A percentile compares a stretch with the other conserved stretches of the same genome.
These are phyloP conservation scores for cattle (Bos taurus) DNA, from an alignment of 2,113 vertebrate species.

Conservation along the genomic window ARS-UCD2.0 NC_037349.1:20436501-20437000, in stretches of 20 bases:
- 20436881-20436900: conserved; percentile 42
- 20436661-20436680: background rate
- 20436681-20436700: background rate
- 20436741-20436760: background rate
- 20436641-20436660: background rate
- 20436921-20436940: background rate
- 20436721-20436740: background rate
- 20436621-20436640: background rate
- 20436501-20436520: background rate
- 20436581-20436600: background rate
- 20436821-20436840: background rate
- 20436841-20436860: conserved; percentile 11
- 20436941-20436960: conserved; percentile 1
- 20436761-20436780: conserved; percentile 17
- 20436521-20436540: background rate
- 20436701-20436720: background rate
- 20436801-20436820: conserved; percentile 1
- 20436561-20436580: background rate
- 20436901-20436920: conserved; percentile 33
- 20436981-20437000: background rate
- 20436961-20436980: background rate
- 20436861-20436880: conserved; percentile 8
- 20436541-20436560: background rate
- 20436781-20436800: conserved; percentile 17
- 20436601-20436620: background rate